Evolutionary conservation across 2,113 vertebrate species (phyloP), one percentile per base, ranked within the genome.

Genomic region (Atherinomorus stipes): DNA sequence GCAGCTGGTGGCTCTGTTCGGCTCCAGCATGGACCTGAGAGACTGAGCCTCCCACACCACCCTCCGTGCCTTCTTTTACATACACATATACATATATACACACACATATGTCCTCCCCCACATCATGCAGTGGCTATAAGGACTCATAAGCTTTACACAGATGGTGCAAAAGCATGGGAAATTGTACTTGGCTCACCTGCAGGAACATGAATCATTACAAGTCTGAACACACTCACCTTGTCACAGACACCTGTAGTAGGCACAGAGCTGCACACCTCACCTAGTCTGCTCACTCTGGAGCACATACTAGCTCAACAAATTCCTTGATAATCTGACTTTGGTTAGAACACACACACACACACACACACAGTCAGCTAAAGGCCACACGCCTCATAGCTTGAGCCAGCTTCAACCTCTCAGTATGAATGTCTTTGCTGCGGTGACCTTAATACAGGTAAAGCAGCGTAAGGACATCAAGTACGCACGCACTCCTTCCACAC

Each of bases 1-100:
- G 88, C 97, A 99, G 83, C 95, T 99, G 93, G 97, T 99, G 94
- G 96, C 96, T 85, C 93, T 99, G 94, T 99, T 99, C 83, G 98
- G 98, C 92, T 99, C 97, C 90, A 99, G 95, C 94, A 94, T 99
- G 95, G 98, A 99, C 95, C 95, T 99, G 93, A 94, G 93, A 92
- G 94, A 94, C 93, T 95, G 91, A 95, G 89, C 83, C 88, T 85
- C 85, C 76, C 69, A 80, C 84, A 81, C 80, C 87, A 86, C 88
- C 89, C 90, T 85, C 89, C 44, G 94, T 95, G 94, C 94, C 93
- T 95, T 94, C 92, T 88, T 87, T 37, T 13, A 80, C 71, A 89
- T 72, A 79, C 45, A 84, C 60, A 83, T 60, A 84, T 60, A 86
- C 67, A 79, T 26, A 80, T 71, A 74, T 63, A 78, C 63, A 77